A percentile compares a stretch with the other conserved stretches of the same genome.
phyloP scores from a whole-genome alignment of 2,888 invertebrate species.

The Drosophila nr. fundita region DNA sequence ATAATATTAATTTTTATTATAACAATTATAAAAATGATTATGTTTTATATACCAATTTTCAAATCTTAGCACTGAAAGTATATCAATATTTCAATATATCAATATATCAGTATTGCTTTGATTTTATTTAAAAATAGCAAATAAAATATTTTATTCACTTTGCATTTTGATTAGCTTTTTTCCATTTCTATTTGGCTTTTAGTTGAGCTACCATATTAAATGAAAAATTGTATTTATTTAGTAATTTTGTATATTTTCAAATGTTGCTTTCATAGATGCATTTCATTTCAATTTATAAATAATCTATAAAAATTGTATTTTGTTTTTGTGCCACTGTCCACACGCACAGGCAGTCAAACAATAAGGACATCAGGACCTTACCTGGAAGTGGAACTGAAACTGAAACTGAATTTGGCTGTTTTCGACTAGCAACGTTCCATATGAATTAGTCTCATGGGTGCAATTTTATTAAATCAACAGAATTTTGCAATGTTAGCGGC shows the following conservation, averaged over 20 bases:
- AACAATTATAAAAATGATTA: background rate
- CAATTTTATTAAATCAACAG: conserved; percentile 85
- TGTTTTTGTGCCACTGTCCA: conserved; percentile 54
- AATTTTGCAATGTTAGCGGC: conserved; percentile 82
- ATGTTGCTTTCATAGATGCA: fast-evolving
- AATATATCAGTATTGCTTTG: no score
- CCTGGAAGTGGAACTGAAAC: conserved; percentile 55
- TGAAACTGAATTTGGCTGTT: conserved; percentile 75
- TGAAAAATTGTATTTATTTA: background rate
- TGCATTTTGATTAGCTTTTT: background rate
- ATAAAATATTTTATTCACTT: background rate
- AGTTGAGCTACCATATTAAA: background rate
- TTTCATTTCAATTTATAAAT: background rate
- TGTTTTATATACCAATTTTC: background rate
- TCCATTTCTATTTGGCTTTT: background rate
- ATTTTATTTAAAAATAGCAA: background rate
- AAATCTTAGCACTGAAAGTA: background rate
- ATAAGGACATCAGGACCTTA: conserved; percentile 44
- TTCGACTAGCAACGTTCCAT: conserved; percentile 76
- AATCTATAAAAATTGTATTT: background rate
- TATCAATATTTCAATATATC: background rate
- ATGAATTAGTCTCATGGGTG: conserved; percentile 85
- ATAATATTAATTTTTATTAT: background rate
- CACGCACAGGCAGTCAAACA: background rate
- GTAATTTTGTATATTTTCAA: background rate